Percentiles rank a stretch among this genome's conserved stretches.
Conservation (phyloP, 2,113 vertebrate species). For the Collichthys lucidus region DNA sequence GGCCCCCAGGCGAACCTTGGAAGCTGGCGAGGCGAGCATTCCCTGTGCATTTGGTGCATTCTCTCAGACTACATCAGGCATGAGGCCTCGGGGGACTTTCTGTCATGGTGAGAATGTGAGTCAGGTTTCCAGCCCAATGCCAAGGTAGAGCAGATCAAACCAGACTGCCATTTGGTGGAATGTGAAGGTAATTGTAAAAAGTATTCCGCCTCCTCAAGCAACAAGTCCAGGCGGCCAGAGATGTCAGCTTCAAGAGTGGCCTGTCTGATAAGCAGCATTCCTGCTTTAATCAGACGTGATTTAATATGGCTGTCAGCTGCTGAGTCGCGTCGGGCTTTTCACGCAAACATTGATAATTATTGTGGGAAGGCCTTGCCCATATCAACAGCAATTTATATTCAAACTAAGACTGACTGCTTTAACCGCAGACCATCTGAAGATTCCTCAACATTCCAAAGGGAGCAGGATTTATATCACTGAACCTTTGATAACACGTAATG, state of each 20-base stretch:
- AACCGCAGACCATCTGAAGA: conserved; percentile 11
- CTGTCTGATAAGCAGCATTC: conserved; percentile 55
- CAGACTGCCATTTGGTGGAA: conserved; percentile 53
- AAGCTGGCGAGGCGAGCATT: conserved; percentile 29
- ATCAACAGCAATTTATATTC: conserved; percentile 33
- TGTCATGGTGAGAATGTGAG: conserved; percentile 49
- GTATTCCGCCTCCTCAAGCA: conserved; percentile 27
- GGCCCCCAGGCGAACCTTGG: conserved; percentile 35
- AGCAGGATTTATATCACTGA: conserved; percentile 9
- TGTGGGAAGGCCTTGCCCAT: conserved; percentile 27
- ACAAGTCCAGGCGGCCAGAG: conserved; percentile 58
- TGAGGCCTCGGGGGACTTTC: conserved; percentile 18
- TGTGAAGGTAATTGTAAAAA: conserved; percentile 56
- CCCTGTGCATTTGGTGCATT: conserved; percentile 24
- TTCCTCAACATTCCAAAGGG: conserved; percentile 18
- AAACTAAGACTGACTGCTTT: background rate
- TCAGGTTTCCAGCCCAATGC: conserved; percentile 56
- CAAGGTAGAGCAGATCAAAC: conserved; percentile 64
- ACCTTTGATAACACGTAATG: conserved; percentile 1
- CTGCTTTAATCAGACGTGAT: conserved; percentile 53
- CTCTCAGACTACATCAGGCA: conserved; percentile 56
- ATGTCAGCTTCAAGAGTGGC: conserved; percentile 22
- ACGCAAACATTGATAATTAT: conserved; percentile 39
- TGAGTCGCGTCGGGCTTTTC: conserved; percentile 28
- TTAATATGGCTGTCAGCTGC: conserved; percentile 45